These are phyloP conservation scores for Cetoscarus ocellatus DNA, from an alignment of 2,797 vertebrate genomes.

Conservation along the genomic window DNA sequence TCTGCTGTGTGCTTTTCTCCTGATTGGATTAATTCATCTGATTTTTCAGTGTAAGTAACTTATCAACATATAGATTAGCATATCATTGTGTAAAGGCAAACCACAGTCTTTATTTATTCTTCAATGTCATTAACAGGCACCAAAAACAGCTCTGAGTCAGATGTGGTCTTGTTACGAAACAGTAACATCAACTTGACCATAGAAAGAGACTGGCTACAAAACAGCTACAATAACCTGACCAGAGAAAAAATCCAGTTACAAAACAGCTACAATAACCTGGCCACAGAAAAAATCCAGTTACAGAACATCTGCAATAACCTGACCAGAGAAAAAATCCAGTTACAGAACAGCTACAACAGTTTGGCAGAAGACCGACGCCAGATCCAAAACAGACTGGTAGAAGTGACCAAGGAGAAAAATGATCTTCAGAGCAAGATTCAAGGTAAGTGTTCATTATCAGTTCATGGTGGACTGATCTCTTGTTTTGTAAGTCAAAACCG, in stretches of 20 bases:
- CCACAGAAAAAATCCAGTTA: neutral
- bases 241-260: neutral
- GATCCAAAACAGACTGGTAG: neutral
- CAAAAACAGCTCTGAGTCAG: neutral
- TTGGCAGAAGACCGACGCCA: accelerated
- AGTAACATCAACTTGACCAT: neutral
- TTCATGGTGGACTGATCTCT: no score
- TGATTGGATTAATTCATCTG: conserved; percentile 9
- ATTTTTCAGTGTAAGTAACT: conserved; percentile 15
- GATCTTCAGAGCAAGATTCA: neutral
- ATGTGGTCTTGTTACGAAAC: neutral
- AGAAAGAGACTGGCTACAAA: neutral
- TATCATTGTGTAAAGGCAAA: neutral
- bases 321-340: neutral
- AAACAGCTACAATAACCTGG: conserved; percentile 12
- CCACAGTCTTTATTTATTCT: neutral
- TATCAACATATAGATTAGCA: neutral
- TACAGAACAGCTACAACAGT: conserved; percentile 6
- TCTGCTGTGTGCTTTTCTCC: conserved; percentile 17
- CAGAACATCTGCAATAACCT: neutral
- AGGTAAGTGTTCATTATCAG: neutral
- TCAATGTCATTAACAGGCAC: neutral
- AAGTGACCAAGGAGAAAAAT: neutral
- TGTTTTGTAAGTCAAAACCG: no score
- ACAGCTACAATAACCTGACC: neutral